A percentile compares a stretch with the other conserved stretches of the same genome.
These are phyloP conservation scores for Ypsolopha sequella DNA, from an alignment of 2,888 invertebrate genomes.

Conservation along the genomic window DNA sequence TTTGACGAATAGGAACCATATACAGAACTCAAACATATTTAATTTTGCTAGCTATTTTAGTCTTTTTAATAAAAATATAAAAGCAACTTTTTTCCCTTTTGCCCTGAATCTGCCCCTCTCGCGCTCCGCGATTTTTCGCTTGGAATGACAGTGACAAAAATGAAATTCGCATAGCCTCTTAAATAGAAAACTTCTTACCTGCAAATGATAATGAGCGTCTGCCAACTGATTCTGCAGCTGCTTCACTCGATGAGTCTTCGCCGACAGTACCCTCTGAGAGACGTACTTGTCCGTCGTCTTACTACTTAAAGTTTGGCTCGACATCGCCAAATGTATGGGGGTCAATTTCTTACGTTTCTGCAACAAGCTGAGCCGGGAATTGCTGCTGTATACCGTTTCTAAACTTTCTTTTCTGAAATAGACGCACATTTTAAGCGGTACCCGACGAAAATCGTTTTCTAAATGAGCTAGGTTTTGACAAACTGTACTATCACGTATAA, in stretches of 20 bases:
- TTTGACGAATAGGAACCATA: too few species aligned
- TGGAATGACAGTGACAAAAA: too few species aligned
- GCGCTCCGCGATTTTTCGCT: too few species aligned
- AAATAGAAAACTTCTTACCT: constrained; percentile 62
- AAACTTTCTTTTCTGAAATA: constrained; percentile 49
- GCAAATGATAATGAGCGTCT: constrained; percentile 83
- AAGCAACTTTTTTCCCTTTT: too few species aligned
- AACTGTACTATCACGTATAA: background rate
- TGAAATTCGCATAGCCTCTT: too few species aligned
- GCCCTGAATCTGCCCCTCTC: too few species aligned
- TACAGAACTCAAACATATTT: too few species aligned
- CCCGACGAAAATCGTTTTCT: background rate
- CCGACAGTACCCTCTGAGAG: constrained; percentile 78
- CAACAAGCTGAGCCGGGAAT: constrained; percentile 44
- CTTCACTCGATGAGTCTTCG: constrained; percentile 80
- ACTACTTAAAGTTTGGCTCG: constrained; percentile 26
- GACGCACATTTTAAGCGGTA: background rate
- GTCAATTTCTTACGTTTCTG: constrained; percentile 11
- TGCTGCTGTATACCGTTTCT: constrained; percentile 59
- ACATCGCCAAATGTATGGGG: constrained; percentile 18
- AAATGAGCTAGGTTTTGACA: background rate
- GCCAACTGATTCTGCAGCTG: constrained; percentile 84
- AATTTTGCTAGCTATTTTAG: too few species aligned
- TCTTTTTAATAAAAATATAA: too few species aligned
- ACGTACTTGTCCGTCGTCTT: constrained; percentile 43